These are phyloP conservation scores for Aramus guarauna DNA, from an alignment of 2,113 vertebrate species.

Conservation along the genomic window DNA sequence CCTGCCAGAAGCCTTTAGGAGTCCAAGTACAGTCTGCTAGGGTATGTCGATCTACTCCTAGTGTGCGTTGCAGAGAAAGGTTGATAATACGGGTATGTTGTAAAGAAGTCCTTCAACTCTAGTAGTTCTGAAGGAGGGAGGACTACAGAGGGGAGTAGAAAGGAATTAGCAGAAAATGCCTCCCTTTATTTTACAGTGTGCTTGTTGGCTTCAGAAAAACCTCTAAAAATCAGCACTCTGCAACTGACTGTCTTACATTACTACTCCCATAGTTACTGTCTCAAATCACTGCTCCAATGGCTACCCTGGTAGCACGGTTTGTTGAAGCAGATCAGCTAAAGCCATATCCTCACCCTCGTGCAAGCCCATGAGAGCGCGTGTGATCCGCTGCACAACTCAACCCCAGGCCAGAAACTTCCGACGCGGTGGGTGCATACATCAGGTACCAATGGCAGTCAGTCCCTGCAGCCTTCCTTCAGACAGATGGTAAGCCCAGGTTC, in stretches of 20 bases:
- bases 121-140: neutral
- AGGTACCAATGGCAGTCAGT: neutral
- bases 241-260: neutral
- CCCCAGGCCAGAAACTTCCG: too few species aligned
- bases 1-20: neutral
- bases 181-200: neutral
- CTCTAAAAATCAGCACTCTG: neutral
- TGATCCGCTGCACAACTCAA: neutral
- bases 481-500: rapidly evolving
- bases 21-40: neutral
- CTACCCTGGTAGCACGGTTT: rapidly evolving
- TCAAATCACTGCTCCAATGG: neutral
- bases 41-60: neutral
- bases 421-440: neutral
- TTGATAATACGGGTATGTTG: neutral
- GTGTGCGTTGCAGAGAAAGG: neutral
- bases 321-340: neutral
- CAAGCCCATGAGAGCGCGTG: rapidly evolving
- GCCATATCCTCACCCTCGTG: rapidly evolving
- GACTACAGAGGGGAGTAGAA: neutral
- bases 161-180: neutral
- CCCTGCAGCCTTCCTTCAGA: neutral
- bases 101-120: neutral
- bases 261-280: neutral
- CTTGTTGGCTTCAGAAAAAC: neutral